A percentile compares a stretch with the other conserved stretches of the same genome.
These are phyloP conservation scores for Indicator maculatus DNA, from an alignment of 2,113 vertebrate genomes.

Conservation along the genomic window DNA sequence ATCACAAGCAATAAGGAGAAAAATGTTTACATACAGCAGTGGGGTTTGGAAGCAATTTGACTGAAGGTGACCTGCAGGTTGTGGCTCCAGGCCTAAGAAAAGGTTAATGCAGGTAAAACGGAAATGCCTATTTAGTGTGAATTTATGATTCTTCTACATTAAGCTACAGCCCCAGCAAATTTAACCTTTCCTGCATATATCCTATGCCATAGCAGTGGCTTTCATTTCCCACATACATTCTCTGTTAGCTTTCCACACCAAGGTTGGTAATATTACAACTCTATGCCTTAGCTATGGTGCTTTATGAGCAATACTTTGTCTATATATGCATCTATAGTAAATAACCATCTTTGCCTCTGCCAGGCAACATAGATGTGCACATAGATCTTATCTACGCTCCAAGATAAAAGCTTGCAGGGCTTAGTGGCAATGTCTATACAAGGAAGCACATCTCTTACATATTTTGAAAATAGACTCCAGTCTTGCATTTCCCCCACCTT, in stretches of 20 bases:
- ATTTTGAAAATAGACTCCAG: neutral
- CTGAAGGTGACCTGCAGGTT: neutral
- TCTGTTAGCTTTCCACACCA: neutral
- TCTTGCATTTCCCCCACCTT: neutral
- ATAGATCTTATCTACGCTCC: neutral
- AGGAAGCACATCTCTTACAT: neutral
- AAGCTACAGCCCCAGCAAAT: neutral
- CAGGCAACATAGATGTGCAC: rapidly evolving
- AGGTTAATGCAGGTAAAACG: neutral
- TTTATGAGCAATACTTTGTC: neutral
- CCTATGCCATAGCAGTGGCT: neutral
- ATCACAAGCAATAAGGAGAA: neutral
- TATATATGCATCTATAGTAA: neutral
- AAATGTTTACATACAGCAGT: neutral
- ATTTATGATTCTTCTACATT: neutral
- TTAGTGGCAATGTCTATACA: neutral
- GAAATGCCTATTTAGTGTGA: neutral
- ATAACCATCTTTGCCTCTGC: neutral
- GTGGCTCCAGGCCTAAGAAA: neutral
- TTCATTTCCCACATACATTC: neutral
- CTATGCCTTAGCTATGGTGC: neutral
- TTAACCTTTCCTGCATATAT: neutral
- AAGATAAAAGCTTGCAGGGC: neutral
- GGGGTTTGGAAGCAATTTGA: neutral
- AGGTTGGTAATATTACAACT: neutral